Percentiles rank a stretch among this genome's conserved stretches.
These are phyloP conservation scores for Agrilus planipennis DNA, from an alignment of 1,140 invertebrate genomes.

Conservation along the genomic window DNA sequence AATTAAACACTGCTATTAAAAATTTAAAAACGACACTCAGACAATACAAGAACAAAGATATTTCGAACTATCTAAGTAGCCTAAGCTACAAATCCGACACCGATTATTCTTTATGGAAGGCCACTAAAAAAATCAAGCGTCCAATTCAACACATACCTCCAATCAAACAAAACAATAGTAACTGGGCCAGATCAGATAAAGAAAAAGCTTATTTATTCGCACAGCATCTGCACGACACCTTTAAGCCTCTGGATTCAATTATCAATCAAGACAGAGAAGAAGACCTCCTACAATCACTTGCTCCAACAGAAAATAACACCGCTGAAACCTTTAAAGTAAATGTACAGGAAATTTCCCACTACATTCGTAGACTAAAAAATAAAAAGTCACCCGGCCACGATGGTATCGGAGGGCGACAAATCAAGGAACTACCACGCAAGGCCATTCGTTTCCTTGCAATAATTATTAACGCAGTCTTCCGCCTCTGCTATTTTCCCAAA, in stretches of 20 bases:
- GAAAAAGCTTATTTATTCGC: constrained; percentile 1
- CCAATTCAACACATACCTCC: constrained; percentile 7
- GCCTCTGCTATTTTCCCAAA: constrained; percentile 13
- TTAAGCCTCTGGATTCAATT: constrained; percentile 6
- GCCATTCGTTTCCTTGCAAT: constrained; percentile 8
- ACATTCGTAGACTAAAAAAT: no score
- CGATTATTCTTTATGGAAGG: constrained; percentile 14
- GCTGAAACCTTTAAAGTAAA: no score
- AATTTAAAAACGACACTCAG: no score
- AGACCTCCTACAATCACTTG: no score
- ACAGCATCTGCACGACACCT: background rate
- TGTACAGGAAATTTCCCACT: no score
- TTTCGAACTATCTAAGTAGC: no score
- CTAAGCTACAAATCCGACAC: no score
- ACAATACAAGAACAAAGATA: no score
- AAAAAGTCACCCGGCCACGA: constrained; percentile 25
- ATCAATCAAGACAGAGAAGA: no score
- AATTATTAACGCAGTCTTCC: constrained; percentile 13
- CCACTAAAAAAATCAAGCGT: constrained; percentile 10
- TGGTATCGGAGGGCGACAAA: constrained; percentile 17
- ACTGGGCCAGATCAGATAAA: background rate
- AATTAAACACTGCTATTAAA: no score
- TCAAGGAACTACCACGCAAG: constrained; percentile 20
- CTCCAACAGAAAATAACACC: no score
- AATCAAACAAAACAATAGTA: constrained; percentile 10